Evolutionary conservation across 2,888 invertebrate genomes (phyloP).

Genomic region (Caenorhabditis sp.): DNA sequence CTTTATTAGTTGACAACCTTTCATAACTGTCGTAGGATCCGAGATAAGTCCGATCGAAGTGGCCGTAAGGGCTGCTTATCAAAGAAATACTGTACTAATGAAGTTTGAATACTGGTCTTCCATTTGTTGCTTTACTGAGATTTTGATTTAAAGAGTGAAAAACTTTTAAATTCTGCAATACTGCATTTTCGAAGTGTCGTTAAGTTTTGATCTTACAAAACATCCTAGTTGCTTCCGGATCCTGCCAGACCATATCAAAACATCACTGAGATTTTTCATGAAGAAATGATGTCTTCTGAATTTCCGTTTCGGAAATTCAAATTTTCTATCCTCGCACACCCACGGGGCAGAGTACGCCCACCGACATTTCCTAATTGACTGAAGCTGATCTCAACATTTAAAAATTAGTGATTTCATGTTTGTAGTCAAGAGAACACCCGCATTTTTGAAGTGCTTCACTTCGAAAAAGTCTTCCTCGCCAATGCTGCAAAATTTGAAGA

Average conservation of each 20-base stretch:
- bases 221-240: not conserved
- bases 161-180: too few species aligned
- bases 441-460: constrained; percentile 6
- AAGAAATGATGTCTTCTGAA: not conserved
- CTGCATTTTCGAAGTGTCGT: too few species aligned
- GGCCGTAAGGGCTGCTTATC: too few species aligned
- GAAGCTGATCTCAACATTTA: not conserved
- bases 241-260: not conserved
- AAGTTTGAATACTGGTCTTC: too few species aligned
- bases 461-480: constrained; percentile 5
- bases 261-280: constrained; percentile 3
- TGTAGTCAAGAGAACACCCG: not conserved
- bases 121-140: too few species aligned
- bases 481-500: not conserved
- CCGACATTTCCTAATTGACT: not conserved
- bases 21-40: too few species aligned
- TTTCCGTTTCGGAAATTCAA: constrained; percentile 5
- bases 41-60: too few species aligned
- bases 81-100: too few species aligned
- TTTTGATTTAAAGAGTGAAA: too few species aligned
- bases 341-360: constrained; percentile 13
- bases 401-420: constrained; percentile 3
- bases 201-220: too few species aligned
- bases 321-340: not conserved
- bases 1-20: too few species aligned